phyloP scores from a whole-genome alignment of 2,888 invertebrate species.

The Leptinotarsa peninsularis region DNA sequence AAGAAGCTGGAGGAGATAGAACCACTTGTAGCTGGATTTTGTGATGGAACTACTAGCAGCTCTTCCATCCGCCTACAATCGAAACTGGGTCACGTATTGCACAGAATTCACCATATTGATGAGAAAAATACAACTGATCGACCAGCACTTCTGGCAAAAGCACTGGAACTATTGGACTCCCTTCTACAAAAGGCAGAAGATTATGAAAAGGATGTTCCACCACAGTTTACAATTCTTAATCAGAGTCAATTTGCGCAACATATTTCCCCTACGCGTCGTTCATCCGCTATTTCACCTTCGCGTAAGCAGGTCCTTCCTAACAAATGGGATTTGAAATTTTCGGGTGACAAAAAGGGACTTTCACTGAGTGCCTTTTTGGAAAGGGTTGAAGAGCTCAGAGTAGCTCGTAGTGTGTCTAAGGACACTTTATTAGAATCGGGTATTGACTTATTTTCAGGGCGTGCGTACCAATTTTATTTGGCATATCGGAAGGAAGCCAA shows the following conservation, averaged over 20 bases:
- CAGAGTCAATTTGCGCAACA: background rate
- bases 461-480: slow-evolving; percentile 29
- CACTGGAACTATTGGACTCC: background rate
- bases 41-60: no score
- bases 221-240: background rate
- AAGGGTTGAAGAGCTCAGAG: slow-evolving; percentile 32
- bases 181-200: background rate
- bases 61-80: no score
- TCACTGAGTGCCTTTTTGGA: slow-evolving; percentile 38
- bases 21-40: no score
- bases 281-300: background rate
- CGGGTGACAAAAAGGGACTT: slow-evolving; percentile 24
- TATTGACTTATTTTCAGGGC: slow-evolving; percentile 36
- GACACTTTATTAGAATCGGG: slow-evolving; percentile 34
- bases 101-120: no score
- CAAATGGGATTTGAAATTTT: slow-evolving; percentile 37
- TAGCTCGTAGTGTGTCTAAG: slow-evolving; percentile 30
- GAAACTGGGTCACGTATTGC: no score
- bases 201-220: background rate
- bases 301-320: background rate
- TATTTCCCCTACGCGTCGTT: background rate
- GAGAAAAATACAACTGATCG: no score
- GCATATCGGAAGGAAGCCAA: slow-evolving; percentile 12
- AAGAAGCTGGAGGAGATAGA: no score
- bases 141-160: no score